Evolutionary conservation across 1,140 invertebrate genomes (phyloP), one percentile per base, ranked within the genome.

Genomic region (Drosophila tsacasi): DNA sequence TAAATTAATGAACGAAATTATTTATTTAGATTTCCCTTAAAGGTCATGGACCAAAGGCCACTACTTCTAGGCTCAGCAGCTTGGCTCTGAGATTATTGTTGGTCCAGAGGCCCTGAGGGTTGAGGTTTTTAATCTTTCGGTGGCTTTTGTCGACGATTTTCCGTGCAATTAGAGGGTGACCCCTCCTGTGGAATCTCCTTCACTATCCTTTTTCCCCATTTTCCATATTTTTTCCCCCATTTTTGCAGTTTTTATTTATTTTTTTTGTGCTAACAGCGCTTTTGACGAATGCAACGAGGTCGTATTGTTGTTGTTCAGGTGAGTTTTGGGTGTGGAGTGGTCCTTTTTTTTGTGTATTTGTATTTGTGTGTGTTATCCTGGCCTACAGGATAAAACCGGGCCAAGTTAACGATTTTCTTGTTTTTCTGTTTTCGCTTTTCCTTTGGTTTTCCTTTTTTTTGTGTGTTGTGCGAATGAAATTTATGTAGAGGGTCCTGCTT

Each of bases 401-500:
- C 55, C 72, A 81, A 89, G 62, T 89, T 87, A 89, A 87, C 83
- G 84, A 78, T 87, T 87, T 84, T 87, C 83, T 65, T 79, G 69
- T 67, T 79, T 49, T 37, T 32, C 35, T 39, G 35, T 55, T 57
- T 57, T 39, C 54, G 23, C 17, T 39, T 23, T 23, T 55, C 17
- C 15, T 9, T 35, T 47, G 15, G 0, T 55, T 21, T 32, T 39
- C n/a, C 13, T 19, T 35, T 32, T 15, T 27, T 64, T 32, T 50
- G n/a, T 63, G 66, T 64, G 50, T 46, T 50, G 67, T 68, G 59
- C 64, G 47, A 89, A 81, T 81, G 81, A 84, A 87, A 74, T 68
- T 87, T 63, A 74, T 80, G 58, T 79, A 39, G 46, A 69, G 59
- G 60, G 55, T 55, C 64, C 44, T 55, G 47, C 52, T 30, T 49